Conservation (phyloP, 1,140 invertebrate species). For the Penaeus chinensis region DNA sequence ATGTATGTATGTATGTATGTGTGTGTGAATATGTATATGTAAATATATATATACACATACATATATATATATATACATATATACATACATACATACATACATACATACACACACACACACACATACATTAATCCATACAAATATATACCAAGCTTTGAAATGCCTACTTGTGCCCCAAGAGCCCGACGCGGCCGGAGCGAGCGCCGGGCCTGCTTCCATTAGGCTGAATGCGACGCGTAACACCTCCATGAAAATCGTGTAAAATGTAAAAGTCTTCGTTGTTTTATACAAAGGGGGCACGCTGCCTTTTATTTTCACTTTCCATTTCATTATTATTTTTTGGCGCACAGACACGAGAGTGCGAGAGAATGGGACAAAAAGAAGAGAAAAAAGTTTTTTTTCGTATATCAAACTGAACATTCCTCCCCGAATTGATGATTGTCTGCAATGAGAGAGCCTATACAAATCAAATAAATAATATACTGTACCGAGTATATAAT, state of each 20-base stretch:
- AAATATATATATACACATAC: not conserved
- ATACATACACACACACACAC: conserved; percentile 18
- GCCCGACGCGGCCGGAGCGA: no score
- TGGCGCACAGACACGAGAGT: no score
- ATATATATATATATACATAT: conserved; percentile 3
- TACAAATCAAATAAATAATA: no score
- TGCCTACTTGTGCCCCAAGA: no score
- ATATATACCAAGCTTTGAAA: not conserved
- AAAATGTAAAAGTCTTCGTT: not conserved
- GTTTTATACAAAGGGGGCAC: not conserved
- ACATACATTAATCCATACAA: not conserved
- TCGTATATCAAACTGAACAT: not conserved
- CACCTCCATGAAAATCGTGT: no score
- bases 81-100: conserved; percentile 4
- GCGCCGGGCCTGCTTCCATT: no score
- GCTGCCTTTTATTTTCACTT: not conserved
- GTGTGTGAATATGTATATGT: no score
- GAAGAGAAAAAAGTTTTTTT: not conserved
- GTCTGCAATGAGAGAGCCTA: not conserved
- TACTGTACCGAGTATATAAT: not conserved
- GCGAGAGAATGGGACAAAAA: no score
- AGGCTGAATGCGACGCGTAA: no score
- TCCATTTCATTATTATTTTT: not conserved
- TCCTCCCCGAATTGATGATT: not conserved
- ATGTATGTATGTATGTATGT: no score